A percentile compares a stretch with the other conserved stretches of the same genome.
These are phyloP conservation scores for Erpornis zantholeuca DNA, from an alignment of 2,113 vertebrate genomes.

Conservation along the genomic window DNA sequence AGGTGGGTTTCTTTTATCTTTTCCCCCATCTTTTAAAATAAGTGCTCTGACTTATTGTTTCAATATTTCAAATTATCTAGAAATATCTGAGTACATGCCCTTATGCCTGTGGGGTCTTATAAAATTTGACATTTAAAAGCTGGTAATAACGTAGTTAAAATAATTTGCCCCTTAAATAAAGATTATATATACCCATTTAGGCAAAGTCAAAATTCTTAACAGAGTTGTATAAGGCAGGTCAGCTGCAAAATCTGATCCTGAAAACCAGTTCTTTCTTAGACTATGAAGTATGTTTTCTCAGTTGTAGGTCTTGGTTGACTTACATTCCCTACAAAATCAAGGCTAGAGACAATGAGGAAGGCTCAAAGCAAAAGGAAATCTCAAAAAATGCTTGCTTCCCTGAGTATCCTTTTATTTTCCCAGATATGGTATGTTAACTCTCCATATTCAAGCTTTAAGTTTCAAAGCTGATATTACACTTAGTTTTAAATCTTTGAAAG, in stretches of 20 bases:
- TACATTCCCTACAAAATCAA: neutral
- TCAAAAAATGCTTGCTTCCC: neutral
- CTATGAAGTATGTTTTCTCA: neutral
- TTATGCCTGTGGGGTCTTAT: neutral
- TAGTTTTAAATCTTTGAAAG: neutral
- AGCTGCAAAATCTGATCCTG: neutral
- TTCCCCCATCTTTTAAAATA: neutral
- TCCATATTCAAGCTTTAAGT: neutral
- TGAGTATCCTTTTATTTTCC: neutral
- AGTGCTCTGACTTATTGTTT: neutral
- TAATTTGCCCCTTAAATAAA: neutral
- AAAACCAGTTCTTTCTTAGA: neutral
- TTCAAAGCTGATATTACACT: neutral
- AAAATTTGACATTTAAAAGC: neutral
- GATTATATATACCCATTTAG: neutral
- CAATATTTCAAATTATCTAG: neutral
- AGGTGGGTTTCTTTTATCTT: neutral
- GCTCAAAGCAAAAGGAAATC: neutral
- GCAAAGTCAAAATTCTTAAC: neutral
- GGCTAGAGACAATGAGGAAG: neutral
- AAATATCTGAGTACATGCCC: neutral
- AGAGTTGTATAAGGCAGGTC: accelerated
- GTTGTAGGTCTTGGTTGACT: neutral
- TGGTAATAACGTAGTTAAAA: neutral
- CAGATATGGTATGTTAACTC: accelerated